Base-by-base conservation (phyloP, 2,888 invertebrate genomes). In the Cyclophora albipunctata region DNA sequence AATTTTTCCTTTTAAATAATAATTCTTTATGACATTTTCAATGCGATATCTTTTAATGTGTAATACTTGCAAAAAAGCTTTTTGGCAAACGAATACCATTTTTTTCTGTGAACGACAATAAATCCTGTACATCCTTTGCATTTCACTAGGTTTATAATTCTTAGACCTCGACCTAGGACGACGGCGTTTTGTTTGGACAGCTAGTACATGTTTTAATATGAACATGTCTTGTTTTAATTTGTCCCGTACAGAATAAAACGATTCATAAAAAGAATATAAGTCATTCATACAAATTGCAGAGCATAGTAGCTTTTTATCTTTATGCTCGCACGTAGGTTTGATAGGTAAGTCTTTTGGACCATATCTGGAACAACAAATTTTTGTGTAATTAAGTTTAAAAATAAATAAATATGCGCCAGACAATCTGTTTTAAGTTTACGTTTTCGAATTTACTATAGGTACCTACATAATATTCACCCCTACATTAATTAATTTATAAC, bases 261-360 rank as follows among this genome's bases (percentile, higher is more conserved):
- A 46, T 42, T 47, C 47, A 46, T 53, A 48, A 34, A 53, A 47
- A 6, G n/a, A 33, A 40, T 41, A 45, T 51, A 54, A 34, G 35
- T 54, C 53, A 43, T 42, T 37, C 53, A 50, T 37, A 41, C 34
- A 6, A 40, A 54, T 51, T 42, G 43, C n/a, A 48, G 51, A 46
- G 50, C 50, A 54, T 54, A 49, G 50, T 34, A 48, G 37, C 37
- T 47, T 48, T 54, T 54, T 53, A 35, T 37, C 20, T 54, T 54
- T 51, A 47, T 54, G 50, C 48, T 20, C 3, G 46, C 53, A 54
- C 45, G 40, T 51, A 5, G 53, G 45, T 42, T 49, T 54, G 43
- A 44, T 44, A 7, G 50, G 44, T 34, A 46, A 48, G 40, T 49
- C 33, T 45, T 52, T 46, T 34, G 49, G 40, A 34, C 45, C 40